A percentile compares a stretch with the other conserved stretches of the same genome.
phyloP scores from a whole-genome alignment of 1,140 invertebrate species.

The Sycobia sp. region DNA sequence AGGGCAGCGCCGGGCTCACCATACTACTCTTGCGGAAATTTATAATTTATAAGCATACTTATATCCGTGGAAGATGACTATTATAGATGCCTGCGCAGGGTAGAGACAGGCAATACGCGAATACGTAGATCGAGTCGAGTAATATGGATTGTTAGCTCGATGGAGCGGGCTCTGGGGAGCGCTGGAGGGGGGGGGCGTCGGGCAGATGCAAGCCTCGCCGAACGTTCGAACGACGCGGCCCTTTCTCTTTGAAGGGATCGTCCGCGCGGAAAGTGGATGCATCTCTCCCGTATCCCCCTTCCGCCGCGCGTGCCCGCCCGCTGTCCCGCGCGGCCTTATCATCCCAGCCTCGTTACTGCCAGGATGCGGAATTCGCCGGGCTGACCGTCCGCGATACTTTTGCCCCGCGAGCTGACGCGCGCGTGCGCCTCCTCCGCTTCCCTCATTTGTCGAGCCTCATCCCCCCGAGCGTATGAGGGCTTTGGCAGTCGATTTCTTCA shows the following conservation, averaged over 20 bases:
- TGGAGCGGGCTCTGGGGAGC: too few species aligned
- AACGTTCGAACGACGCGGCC: background rate
- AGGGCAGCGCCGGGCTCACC: slow-evolving; percentile 4
- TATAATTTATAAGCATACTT: slow-evolving; percentile 28
- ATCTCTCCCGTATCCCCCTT: background rate
- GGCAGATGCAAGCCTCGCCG: background rate
- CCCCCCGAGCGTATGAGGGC: too few species aligned
- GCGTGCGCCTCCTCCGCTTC: slow-evolving; percentile 36
- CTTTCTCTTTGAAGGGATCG: background rate
- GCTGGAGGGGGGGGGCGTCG: background rate
- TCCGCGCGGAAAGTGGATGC: too few species aligned
- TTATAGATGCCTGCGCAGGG: too few species aligned
- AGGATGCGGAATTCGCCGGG: slow-evolving; percentile 56
- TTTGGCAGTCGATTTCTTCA: slow-evolving; percentile 27
- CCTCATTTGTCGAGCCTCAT: slow-evolving; percentile 38
- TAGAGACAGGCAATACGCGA: background rate
- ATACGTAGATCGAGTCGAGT: background rate
- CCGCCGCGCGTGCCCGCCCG: too few species aligned
- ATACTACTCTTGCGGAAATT: slow-evolving; percentile 26
- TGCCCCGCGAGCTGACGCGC: slow-evolving; percentile 45
- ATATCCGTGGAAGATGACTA: background rate
- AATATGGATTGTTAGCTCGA: slow-evolving; percentile 13
- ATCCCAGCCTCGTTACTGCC: slow-evolving; percentile 61
- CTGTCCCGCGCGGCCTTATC: too few species aligned
- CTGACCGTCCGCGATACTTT: slow-evolving; percentile 60